Base-by-base conservation (phyloP, 2,797 vertebrate genomes). In the Cossypha niveicapilla region DNA sequence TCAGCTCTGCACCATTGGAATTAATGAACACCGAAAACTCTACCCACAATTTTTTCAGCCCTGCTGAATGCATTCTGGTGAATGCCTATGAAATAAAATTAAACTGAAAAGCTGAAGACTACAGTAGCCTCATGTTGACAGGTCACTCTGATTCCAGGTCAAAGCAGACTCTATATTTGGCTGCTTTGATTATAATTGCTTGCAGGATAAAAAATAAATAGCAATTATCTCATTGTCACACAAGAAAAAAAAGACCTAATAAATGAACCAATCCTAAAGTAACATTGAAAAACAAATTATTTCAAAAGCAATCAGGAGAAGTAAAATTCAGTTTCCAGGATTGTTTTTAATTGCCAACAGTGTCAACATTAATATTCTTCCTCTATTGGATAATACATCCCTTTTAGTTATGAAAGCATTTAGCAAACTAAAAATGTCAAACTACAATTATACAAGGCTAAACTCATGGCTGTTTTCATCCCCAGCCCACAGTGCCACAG, bases 221-320 rank as follows among this genome's bases (percentile, higher is more conserved):
- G 89, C 94, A 95, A 96, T 96, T 96, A 96, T 92, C 91, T 95
- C 90, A 91, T 80, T 92, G 93, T 95, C 76, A 58, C 65, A 88
- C 28, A 72, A 77, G 68, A 65, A 88, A 80, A 80, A 78, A 91
- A 91, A 90, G 72, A 66, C 18, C 21, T 92, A 91, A 96, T 75
- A 94, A 95, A 75, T 86, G 68, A 95, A 87, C 50, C 75, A 61
- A 72, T 68, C 35, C 82, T 87, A 66, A 84, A 79, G 73, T 82
- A 85, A 91, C 82, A 60, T 0, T 53, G 51, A 79, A 94, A 95
- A 92, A 18, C 72, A 77, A 90, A 85, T 77, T 62, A 82, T 81
- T 91, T 94, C 81, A 92, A 91, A 95, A 77, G 90, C 72, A 53
- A 93, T 89, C 45, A 57, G 25, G 28, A 89, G 65, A 35, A 86